A percentile compares a stretch with the other conserved stretches of the same genome.
Conservation (phyloP, 2,113 vertebrate genomes). For the Hemichromis elongatus region DNA sequence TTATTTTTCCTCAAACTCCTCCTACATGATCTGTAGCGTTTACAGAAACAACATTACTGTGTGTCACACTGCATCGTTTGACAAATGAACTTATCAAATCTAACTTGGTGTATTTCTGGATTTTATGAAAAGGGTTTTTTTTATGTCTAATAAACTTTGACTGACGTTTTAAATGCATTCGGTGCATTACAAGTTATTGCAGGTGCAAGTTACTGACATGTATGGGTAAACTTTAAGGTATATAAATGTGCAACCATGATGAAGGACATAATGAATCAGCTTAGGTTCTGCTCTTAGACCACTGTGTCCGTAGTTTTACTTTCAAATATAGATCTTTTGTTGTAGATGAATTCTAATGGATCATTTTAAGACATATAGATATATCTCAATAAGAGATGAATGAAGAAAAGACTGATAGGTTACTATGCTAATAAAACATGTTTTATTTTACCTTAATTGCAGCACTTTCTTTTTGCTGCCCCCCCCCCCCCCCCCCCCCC, state of each 20-base stretch:
- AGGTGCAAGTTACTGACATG: not conserved
- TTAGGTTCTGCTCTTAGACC: not conserved
- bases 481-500: not conserved
- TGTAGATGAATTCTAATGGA: rapidly evolving
- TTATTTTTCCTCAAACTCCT: not conserved
- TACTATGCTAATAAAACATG: not conserved
- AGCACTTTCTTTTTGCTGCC: not conserved
- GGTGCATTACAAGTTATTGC: not conserved
- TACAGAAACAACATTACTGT: not conserved
- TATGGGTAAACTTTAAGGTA: not conserved
- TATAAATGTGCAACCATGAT: not conserved
- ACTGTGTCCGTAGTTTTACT: too few species aligned
- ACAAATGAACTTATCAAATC: not conserved
- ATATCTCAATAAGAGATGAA: not conserved
- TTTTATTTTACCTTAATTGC: not conserved
- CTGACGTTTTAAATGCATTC: not conserved
- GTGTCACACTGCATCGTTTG: rapidly evolving
- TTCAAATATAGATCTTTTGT: not conserved
- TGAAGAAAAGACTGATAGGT: not conserved
- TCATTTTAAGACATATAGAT: not conserved
- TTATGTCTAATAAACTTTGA: rapidly evolving
- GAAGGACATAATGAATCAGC: too few species aligned
- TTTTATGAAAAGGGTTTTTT: rapidly evolving
- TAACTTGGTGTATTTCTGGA: not conserved
- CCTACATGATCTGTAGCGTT: not conserved